Base-by-base conservation (phyloP, 1,140 invertebrate genomes). In the Drosophila insularis region DNA sequence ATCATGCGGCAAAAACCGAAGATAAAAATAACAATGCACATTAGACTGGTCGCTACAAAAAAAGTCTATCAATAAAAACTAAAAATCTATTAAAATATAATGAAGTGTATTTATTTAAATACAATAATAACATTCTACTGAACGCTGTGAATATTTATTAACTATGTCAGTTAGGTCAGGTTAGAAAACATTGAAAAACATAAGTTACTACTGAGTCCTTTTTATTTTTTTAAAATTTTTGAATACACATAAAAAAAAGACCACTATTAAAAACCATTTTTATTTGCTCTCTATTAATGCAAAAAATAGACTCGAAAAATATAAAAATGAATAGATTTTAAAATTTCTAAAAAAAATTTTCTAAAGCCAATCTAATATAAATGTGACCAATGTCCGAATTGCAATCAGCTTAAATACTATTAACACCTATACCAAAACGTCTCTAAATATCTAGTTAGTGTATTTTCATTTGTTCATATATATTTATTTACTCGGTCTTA, bases 401-500 rank as follows among this genome's bases (percentile, higher is more conserved):
- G 61, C 27, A 59, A 40, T 32, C 21, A 8, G 10, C 64, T 35
- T 11, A 59, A 75, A 10, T 43, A 59, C 58, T 68, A 75, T 75
- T 75, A 75, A 75, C 73, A 75, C 73, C 73, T 75, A 75, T 75
- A 60, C 11, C 43, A 11, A 21, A 27, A 21, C 14, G 17, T 50
- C 43, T 21, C 43, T 50, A 21, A 50, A 50, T 50, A 50, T 19
- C 8, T 50, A 21, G 7, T 50, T 50, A 50, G 43, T 21, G 43
- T 50, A 50, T 50, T 46, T 19, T 23, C 23, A 14, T 5, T 32
- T 35, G 32, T 35, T n/a, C n/a, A 10, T 13, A 4, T 37, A 13
- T 37, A 11, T 4, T 37, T 37, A 37, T 13, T 37, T 37, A 32
- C 0, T 37, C 35, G 0, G 7, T 40, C 39, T 14, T 5, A 14